A percentile compares a stretch with the other conserved stretches of the same genome.
Conservation (phyloP, 2,113 vertebrate species). For the Bujurquina vittata region DNA sequence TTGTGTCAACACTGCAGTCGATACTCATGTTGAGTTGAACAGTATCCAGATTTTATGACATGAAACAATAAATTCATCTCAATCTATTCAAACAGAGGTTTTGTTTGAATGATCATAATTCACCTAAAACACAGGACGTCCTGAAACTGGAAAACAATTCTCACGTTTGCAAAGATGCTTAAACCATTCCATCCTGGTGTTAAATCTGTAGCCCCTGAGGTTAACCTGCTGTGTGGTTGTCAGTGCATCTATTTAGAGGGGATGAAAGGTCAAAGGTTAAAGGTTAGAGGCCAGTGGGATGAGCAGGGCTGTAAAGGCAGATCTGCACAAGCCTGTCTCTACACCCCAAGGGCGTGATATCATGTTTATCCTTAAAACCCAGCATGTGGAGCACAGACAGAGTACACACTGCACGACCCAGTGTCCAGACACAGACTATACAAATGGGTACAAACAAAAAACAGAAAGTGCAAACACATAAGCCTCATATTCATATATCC, state of each 20-base stretch:
- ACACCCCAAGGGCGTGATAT: slow-evolving; percentile 27
- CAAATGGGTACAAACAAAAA: neutral
- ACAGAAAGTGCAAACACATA: neutral
- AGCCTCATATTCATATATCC: neutral
- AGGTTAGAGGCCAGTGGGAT: slow-evolving; percentile 53
- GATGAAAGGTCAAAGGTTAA: slow-evolving; percentile 45
- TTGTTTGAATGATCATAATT: neutral
- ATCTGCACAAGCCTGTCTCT: slow-evolving; percentile 46
- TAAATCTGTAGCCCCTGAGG: slow-evolving; percentile 5
- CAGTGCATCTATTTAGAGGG: slow-evolving; percentile 2
- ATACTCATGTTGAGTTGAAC: neutral
- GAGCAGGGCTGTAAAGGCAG: slow-evolving; percentile 48
- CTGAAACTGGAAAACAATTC: neutral
- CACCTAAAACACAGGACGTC: neutral
- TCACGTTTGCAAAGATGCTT: neutral
- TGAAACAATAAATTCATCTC: neutral
- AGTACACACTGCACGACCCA: neutral
- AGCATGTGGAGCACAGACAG: neutral
- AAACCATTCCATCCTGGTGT: neutral
- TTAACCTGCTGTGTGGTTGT: slow-evolving; percentile 34
- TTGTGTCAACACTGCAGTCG: neutral
- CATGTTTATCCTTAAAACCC: slow-evolving; percentile 47
- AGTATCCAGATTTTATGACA: neutral
- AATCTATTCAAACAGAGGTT: neutral
- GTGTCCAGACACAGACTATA: neutral